Evolutionary conservation across 2,797 vertebrate species (phyloP).

Genomic region (Numenius phaeopus): DNA sequence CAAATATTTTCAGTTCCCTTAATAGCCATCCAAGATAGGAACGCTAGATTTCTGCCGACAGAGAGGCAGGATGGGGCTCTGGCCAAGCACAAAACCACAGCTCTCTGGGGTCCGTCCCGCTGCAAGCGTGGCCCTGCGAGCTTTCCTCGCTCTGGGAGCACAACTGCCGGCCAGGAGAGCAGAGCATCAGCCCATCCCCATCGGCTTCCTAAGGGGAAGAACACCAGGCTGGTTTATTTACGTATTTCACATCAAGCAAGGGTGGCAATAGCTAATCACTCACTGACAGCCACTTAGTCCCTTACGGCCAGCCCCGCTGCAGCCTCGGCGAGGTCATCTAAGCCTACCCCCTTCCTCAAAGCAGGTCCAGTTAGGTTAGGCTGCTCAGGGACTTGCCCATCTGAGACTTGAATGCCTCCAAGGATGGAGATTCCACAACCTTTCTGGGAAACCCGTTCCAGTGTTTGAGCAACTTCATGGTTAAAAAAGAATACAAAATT

Average conservation of each 20-base stretch:
- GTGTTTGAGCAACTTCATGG: background rate
- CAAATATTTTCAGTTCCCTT: background rate
- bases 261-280: background rate
- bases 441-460: background rate
- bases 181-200: background rate
- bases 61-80: background rate
- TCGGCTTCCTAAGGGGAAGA: background rate
- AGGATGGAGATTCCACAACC: background rate
- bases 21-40: background rate
- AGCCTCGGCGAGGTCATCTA: background rate
- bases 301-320: rapidly evolving
- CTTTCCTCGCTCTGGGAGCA: background rate
- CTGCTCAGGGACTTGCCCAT: background rate
- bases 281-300: background rate
- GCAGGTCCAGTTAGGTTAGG: background rate
- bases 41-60: background rate
- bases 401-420: background rate
- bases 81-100: background rate
- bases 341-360: background rate
- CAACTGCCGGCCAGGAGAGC: too few species aligned
- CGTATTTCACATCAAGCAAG: rapidly evolving
- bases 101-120: rapidly evolving
- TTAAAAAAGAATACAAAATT: background rate
- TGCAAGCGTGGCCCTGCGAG: rapidly evolving
- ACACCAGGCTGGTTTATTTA: background rate